Evolutionary conservation across 2,888 invertebrate species (phyloP), one percentile per base, ranked within the genome.

Genomic region (Silvanus unidentatus): DNA sequence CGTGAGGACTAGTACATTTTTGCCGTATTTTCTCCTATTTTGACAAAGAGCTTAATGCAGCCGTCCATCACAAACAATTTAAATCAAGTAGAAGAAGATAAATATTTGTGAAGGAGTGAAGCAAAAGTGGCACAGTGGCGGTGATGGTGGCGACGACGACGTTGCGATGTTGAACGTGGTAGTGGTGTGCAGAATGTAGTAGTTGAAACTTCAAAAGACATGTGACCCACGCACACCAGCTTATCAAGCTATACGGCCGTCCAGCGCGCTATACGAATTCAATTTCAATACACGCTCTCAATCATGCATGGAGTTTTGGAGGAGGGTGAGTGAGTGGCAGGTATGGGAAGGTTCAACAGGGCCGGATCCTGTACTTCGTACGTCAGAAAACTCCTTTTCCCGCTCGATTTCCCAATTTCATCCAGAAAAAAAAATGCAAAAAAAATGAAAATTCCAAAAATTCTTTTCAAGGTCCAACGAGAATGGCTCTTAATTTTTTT

Each of bases 211-310:
- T 57, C 54, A 58, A 58, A 58, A 58, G 56, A 59, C 57, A 58
- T 54, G 59, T 56, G 59, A 60, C 58, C 58, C 51, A 54, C 53
- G 58, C 58, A 54, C 54, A 22, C 22, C 10, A 59, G 64, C 63
- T 64, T 63, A 64, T 64, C 63, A 60, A 63, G 60, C 57, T 56
- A 22, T 22, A 59, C 60, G 63, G 60, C 56, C 59, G 58, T 58
- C 59, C 57, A 55, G 57, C 56, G 54, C 39, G 44, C 46, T 49
- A 63, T 66, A 65, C 66, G 70, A 72, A 71, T 72, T 72, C 71
- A 72, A 72, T 72, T 72, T 71, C 71, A 72, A 71, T 72, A 70
- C 71, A 66, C 66, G 70, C 69, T 66, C 69, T 70, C 70, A 70
- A 69, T 70, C 70, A 69, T 70, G 68, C 67, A 70, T 70, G 68